phyloP scores from a whole-genome alignment of 2,888 invertebrate genomes.

The Chrysolina americana region DNA sequence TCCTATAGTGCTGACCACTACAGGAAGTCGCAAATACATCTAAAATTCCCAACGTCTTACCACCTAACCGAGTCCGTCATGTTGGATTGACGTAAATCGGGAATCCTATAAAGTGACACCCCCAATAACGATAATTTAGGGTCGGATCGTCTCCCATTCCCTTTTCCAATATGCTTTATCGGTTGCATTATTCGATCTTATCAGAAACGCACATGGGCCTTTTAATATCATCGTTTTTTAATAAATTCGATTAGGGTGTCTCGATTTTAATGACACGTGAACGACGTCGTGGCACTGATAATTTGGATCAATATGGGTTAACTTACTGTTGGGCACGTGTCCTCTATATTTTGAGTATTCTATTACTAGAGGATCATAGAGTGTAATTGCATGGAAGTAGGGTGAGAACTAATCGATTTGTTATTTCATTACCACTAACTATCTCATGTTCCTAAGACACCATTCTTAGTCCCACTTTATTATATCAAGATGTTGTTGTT shows the following conservation, averaged over 20 bases:
- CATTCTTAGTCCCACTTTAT: too few relatives aligned
- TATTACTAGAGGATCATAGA: background rate
- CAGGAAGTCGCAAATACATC: conserved; percentile 44
- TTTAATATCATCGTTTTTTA: conserved; percentile 40
- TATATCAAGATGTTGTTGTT: too few relatives aligned
- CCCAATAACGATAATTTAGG: conserved; percentile 63
- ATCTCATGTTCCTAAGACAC: too few relatives aligned
- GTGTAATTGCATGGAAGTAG: background rate
- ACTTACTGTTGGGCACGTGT: conserved; percentile 2
- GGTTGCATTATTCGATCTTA: conserved; percentile 51
- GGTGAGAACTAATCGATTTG: too few relatives aligned
- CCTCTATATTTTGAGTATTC: background rate
- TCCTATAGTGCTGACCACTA: conserved; percentile 9
- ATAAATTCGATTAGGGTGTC: conserved; percentile 40
- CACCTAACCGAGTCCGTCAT: conserved; percentile 58
- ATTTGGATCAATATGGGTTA: background rate
- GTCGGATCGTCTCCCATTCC: conserved; percentile 54
- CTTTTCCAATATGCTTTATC: conserved; percentile 63
- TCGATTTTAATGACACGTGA: conserved; percentile 11
- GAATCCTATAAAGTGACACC: conserved; percentile 65
- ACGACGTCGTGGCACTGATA: background rate
- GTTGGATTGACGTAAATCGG: conserved; percentile 67
- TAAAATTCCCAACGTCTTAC: conserved; percentile 37
- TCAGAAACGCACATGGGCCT: conserved; percentile 43
- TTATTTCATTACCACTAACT: too few relatives aligned